phyloP scores from a whole-genome alignment of 2,797 vertebrate genomes.

The Lacerta viridis region DNA sequence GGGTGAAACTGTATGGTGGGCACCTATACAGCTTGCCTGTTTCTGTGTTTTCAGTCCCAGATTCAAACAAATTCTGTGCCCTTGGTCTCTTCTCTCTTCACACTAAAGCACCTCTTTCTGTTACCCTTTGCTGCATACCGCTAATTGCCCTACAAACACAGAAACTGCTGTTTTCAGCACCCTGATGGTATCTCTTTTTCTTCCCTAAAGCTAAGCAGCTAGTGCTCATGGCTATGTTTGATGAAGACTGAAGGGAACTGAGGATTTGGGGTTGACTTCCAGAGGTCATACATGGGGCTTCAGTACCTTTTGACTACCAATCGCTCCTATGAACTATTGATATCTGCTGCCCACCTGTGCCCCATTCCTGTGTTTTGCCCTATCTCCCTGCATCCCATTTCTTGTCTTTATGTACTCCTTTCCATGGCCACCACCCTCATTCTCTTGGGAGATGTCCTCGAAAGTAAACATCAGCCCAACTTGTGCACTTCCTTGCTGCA shows the following conservation, averaged over 20 bases:
- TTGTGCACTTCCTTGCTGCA: not conserved
- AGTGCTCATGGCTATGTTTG: not conserved
- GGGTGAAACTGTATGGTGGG: not conserved
- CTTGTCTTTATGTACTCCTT: not conserved
- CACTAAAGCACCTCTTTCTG: not conserved
- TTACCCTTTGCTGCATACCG: not conserved
- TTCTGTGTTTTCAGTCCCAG: not conserved
- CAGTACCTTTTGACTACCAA: no score
- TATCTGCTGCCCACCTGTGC: not conserved
- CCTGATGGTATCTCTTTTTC: not conserved
- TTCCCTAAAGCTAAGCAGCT: no score
- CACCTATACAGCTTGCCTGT: not conserved
- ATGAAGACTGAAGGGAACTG: not conserved
- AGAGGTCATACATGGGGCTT: no score
- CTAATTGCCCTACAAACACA: no score
- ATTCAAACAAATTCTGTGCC: not conserved
- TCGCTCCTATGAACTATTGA: no score
- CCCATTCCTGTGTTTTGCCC: no score
- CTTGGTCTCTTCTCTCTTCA: not conserved
- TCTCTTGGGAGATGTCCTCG: not conserved
- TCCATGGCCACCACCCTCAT: no score
- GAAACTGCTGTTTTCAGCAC: not conserved
- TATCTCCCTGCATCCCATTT: not conserved
- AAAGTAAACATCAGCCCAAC: not conserved
- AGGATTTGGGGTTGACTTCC: not conserved